Conservation (phyloP, 2,797 vertebrate genomes). For the Lutjanus argentimaculatus region DNA sequence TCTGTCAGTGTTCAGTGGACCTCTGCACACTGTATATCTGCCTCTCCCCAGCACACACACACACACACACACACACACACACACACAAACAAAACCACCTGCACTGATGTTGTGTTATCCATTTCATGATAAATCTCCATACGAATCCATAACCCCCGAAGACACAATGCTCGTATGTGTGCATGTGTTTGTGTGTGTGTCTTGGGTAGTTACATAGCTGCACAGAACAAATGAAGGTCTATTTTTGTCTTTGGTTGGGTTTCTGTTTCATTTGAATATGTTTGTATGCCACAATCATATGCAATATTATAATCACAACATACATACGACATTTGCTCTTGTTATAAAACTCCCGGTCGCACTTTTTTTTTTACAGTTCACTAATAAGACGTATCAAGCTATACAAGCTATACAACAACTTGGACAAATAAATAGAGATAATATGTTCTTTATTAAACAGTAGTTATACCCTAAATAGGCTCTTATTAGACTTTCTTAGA, state of each 20-base stretch:
- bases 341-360: background rate
- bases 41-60: conserved; percentile 4
- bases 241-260: background rate
- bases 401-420: no score
- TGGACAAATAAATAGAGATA: no score
- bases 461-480: no score
- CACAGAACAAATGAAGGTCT: conserved; percentile 20
- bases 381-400: no score
- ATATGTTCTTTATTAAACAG: no score
- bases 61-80: conserved; percentile 11
- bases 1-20: conserved; percentile 48
- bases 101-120: conserved; percentile 19
- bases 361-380: no score
- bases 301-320: background rate
- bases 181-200: background rate
- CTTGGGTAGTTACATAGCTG: conserved; percentile 6
- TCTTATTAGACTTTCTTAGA: no score
- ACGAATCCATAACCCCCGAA: conserved; percentile 38
- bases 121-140: conserved; percentile 52
- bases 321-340: conserved; percentile 6
- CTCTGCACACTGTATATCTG: conserved; percentile 26
- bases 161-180: background rate
- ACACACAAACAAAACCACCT: conserved; percentile 7
- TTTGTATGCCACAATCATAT: background rate
- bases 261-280: no score